These are phyloP conservation scores for Atrichornis clamosus DNA, from an alignment of 2,113 vertebrate genomes.

Conservation along the genomic window DNA sequence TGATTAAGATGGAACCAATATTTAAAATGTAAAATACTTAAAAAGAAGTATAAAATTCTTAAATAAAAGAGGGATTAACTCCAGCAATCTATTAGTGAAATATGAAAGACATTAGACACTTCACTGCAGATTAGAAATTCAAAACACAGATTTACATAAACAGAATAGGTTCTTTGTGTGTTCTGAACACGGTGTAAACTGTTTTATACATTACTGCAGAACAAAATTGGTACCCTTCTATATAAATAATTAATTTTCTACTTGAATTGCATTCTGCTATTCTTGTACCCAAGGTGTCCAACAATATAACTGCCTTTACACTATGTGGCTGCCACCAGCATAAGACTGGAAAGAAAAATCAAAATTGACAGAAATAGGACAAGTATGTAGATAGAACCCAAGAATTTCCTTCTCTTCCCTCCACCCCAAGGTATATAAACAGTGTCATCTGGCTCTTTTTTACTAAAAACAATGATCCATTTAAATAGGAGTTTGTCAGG, in stretches of 20 bases:
- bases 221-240: neutral
- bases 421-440: slow-evolving; percentile 13
- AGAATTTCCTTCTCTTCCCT: slow-evolving; percentile 24
- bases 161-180: neutral
- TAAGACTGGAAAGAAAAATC: slow-evolving; percentile 60
- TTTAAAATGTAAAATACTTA: neutral
- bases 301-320: slow-evolving; percentile 37
- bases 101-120: neutral
- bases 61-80: neutral
- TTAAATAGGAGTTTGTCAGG: neutral
- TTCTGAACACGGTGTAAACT: neutral
- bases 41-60: neutral
- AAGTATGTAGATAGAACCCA: slow-evolving; percentile 31
- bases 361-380: slow-evolving; percentile 73
- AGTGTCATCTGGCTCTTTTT: neutral
- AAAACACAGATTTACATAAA: neutral
- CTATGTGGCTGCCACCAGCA: slow-evolving; percentile 48
- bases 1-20: neutral
- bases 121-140: neutral
- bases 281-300: slow-evolving; percentile 40
- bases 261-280: slow-evolving; percentile 28
- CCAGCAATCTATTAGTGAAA: neutral
- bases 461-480: neutral
- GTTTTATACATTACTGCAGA: neutral
- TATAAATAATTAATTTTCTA: slow-evolving; percentile 39